Evolutionary conservation across 2,113 vertebrate genomes (phyloP), one percentile per base, ranked within the genome.

Genomic region (Gobio gobio): DNA sequence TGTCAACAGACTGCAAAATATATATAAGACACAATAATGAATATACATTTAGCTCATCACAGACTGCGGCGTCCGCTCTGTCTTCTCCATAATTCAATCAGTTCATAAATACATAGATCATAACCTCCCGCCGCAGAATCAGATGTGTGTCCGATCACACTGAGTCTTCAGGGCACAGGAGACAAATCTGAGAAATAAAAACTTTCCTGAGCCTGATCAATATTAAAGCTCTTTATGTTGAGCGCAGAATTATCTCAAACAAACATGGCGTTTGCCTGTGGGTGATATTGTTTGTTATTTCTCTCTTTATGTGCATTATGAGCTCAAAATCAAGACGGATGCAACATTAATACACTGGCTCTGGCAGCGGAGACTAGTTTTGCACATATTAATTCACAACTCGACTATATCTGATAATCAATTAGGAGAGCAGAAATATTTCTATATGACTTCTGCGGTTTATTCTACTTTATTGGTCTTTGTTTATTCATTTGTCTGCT

Each of bases 1-100:
- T 90, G 88, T 90, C 88, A 89, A 88, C 87, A 90, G n/a, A 82
- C 76, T 75, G 83, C 59, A 91, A 89, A 87, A 86, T 86, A 89
- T 86, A 89, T 85, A 89, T 85, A 88, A 87, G 87, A 86, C 80
- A 83, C 83, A 86, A 86, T 86, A 86, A 84, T 88, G 88, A 86
- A 89, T 91, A 89, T 90, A 82, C 87, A 91, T 89, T 87, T 82
- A 91, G 88, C 83, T 83, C 77, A 86, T 88, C 86, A 72, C 85
- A 79, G 88, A 79, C 75, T 82, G 68, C 73, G 36, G 12, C 49
- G 7, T 14, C 33, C 74, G 68, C 70, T 26, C 88, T 87, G 80
- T 82, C 88, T 87, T 83, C 84, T 81, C 80, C 82, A 81, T 85
- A 89, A 89, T 87, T 79, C 26, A 73, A 87, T 85, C 77, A 66